Conservation (phyloP, 2,113 vertebrate genomes). For the Merops nubicus region DNA sequence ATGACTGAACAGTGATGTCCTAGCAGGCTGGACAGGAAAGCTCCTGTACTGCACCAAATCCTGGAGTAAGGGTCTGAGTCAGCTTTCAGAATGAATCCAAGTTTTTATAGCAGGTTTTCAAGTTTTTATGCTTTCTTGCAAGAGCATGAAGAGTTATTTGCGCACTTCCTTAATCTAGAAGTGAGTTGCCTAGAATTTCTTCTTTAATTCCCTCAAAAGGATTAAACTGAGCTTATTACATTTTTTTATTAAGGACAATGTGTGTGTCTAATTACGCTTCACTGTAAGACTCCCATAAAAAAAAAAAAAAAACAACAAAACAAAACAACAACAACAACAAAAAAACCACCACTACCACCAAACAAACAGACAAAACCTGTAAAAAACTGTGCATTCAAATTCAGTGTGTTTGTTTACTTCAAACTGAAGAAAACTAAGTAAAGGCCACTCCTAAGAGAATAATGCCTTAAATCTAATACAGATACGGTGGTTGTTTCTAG, state of each 20-base stretch:
- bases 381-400: not conserved
- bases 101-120: not conserved
- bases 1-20: not conserved
- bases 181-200: not conserved
- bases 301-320: not conserved
- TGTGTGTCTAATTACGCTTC: not conserved
- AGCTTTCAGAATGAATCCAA: not conserved
- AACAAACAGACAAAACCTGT: no score
- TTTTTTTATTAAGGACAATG: not conserved
- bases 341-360: no score
- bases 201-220: not conserved
- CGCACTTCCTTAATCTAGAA: not conserved
- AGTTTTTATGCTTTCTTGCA: not conserved
- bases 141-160: not conserved
- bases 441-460: not conserved
- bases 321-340: no score
- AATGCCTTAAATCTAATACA: not conserved
- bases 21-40: not conserved
- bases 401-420: not conserved
- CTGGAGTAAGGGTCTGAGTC: not conserved
- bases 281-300: not conserved
- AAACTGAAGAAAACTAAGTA: not conserved
- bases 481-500: not conserved
- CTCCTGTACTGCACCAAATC: not conserved
- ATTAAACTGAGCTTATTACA: not conserved